Evolutionary conservation across 2,113 vertebrate species (phyloP).

Genomic region (Galeopterus variegatus): DNA sequence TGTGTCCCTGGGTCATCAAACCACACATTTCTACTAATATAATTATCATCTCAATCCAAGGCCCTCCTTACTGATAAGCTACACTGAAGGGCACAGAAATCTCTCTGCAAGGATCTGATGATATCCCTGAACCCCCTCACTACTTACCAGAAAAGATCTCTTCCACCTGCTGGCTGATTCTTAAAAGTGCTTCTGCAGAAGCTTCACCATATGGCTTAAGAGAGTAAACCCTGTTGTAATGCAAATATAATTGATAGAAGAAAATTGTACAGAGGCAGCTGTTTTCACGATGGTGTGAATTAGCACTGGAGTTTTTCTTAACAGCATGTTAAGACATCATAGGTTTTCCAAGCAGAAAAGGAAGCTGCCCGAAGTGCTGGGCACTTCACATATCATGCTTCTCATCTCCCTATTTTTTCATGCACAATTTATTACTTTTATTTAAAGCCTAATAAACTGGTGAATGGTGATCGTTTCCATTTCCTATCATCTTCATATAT

Average conservation of each 20-base stretch:
- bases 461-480: not conserved
- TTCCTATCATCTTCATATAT: not conserved
- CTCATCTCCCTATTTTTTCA: not conserved
- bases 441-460: conserved; percentile 20
- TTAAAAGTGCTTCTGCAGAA: conserved; percentile 29
- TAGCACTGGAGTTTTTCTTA: not conserved
- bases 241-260: not conserved
- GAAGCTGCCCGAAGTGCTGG: not conserved
- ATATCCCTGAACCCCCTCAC: not conserved
- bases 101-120: not conserved
- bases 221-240: not conserved
- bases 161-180: not conserved
- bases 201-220: not conserved
- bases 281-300: not conserved
- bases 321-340: not conserved
- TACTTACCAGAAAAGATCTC: not conserved
- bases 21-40: not conserved
- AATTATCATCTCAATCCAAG: not conserved
- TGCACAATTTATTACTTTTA: not conserved
- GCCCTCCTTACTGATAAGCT: not conserved
- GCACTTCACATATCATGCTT: not conserved
- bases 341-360: not conserved
- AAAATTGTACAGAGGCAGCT: not conserved
- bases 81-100: not conserved
- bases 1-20: not conserved